Evolutionary conservation across 2,113 vertebrate species (phyloP).

Genomic region (Nipponia nippon): DNA sequence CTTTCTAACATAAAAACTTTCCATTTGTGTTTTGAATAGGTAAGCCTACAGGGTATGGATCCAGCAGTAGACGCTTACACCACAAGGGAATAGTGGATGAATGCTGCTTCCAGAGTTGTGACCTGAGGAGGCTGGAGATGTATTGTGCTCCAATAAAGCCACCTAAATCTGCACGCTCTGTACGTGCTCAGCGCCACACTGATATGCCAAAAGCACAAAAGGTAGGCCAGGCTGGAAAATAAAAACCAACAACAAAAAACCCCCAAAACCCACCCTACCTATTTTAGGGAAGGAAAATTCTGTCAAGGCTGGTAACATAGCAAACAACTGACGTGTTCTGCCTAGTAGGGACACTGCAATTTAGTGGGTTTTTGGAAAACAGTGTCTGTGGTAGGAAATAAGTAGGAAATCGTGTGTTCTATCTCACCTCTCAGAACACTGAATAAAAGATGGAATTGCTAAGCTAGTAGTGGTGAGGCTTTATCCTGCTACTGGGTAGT

Average conservation of each 20-base stretch:
- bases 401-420: background rate
- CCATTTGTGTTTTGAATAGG: conserved; percentile 71
- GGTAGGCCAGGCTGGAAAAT: conserved; percentile 64
- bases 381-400: background rate
- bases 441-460: background rate
- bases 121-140: conserved; percentile 95
- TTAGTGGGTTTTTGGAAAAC: background rate
- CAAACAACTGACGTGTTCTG: background rate
- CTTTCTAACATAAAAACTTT: conserved; percentile 7
- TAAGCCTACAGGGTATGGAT: conserved; percentile 94
- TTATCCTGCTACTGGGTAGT: background rate
- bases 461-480: background rate
- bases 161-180: conserved; percentile 86
- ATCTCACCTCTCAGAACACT: background rate
- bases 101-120: conserved; percentile 99
- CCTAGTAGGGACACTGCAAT: background rate
- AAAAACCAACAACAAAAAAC: background rate
- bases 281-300: background rate
- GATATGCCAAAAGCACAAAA: conserved; percentile 90
- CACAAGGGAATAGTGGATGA: conserved; percentile 95
- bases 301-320: background rate
- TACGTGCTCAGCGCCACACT: conserved; percentile 93
- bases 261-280: no score
- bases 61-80: conserved; percentile 86
- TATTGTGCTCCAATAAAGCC: conserved; percentile 95